These are phyloP conservation scores for Drosophila tsacasi DNA, from an alignment of 1,140 invertebrate species.

Conservation along the genomic window DNA sequence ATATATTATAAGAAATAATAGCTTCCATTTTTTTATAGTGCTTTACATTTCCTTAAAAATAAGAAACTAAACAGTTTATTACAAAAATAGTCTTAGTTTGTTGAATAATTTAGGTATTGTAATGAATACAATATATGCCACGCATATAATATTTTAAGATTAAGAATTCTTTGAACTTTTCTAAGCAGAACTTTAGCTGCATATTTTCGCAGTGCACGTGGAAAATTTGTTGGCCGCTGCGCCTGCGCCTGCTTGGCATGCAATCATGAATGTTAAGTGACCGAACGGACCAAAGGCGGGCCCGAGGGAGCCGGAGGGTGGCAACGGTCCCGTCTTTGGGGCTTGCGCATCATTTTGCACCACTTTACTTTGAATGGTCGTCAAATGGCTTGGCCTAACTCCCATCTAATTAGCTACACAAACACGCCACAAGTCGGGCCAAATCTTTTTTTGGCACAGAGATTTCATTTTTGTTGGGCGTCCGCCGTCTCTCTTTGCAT, in stretches of 20 bases:
- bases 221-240: conserved; percentile 25
- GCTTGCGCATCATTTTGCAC: conserved; percentile 59
- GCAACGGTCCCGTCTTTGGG: conserved; percentile 1
- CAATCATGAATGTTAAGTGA: conserved; percentile 74
- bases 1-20: background rate
- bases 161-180: background rate
- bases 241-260: conserved; percentile 22
- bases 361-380: conserved; percentile 55
- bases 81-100: background rate
- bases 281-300: conserved; percentile 36
- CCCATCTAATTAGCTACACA: conserved; percentile 73
- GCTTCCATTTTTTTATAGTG: too few relatives aligned
- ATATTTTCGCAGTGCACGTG: conserved; percentile 23
- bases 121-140: too few relatives aligned
- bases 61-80: background rate
- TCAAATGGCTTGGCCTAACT: conserved; percentile 46
- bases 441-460: conserved; percentile 49
- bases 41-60: too few relatives aligned
- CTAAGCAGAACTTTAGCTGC: conserved; percentile 18
- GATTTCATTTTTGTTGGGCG: conserved; percentile 38
- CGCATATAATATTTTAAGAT: background rate
- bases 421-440: conserved; percentile 45
- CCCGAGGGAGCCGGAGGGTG: conserved; percentile 3
- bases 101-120: too few relatives aligned
- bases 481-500: conserved; percentile 60